Conservation (phyloP, 2,113 vertebrate genomes). For the Aegotheles bennettii region DNA sequence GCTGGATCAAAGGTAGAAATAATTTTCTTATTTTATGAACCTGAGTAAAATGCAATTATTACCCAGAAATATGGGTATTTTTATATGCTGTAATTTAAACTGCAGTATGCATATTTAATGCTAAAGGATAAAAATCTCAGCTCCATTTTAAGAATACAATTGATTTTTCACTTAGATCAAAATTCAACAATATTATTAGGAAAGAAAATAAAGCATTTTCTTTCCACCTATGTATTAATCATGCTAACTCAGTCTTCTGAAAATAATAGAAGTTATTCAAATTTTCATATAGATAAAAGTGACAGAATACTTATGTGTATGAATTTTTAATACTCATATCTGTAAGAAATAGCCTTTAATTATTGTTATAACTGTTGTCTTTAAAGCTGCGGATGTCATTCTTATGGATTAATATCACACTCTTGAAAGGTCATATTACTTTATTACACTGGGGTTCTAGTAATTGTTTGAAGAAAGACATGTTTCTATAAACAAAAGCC, state of each 20-base stretch:
- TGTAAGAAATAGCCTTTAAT: neutral
- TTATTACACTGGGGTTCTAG: neutral
- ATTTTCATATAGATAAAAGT: neutral
- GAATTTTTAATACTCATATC: neutral
- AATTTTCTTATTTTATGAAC: neutral
- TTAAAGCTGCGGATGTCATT: neutral
- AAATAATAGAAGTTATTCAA: neutral
- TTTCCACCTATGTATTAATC: neutral
- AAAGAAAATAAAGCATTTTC: neutral
- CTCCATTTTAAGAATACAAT: neutral
- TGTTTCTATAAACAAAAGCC: neutral
- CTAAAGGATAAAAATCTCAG: neutral
- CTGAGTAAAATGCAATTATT: neutral
- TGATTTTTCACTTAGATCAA: neutral
- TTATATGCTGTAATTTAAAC: neutral
- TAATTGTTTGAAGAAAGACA: neutral
- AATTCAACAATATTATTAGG: neutral
- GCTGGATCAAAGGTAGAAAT: neutral
- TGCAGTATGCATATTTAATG: fast-evolving
- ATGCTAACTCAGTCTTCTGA: neutral
- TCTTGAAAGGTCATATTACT: neutral
- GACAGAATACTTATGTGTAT: neutral
- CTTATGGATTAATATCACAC: neutral
- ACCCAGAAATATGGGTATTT: neutral
- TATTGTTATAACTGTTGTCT: neutral